Evolutionary conservation across 2,113 vertebrate species (phyloP).

Genomic region (Dicrurus megarhynchus): DNA sequence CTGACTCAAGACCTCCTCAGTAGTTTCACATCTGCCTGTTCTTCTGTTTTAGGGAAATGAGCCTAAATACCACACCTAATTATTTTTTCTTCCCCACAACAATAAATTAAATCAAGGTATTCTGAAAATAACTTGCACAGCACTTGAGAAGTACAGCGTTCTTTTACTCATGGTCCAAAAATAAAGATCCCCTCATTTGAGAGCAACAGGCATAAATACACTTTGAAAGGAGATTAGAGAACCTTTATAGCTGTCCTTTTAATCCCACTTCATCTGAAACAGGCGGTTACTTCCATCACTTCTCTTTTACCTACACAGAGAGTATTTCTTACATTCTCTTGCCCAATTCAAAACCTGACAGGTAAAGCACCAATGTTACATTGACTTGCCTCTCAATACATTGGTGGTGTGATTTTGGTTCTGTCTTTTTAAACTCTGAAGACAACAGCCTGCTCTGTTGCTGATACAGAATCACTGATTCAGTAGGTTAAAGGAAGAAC

Average conservation of each 20-base stretch:
- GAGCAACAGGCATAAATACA: background rate
- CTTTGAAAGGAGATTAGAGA: background rate
- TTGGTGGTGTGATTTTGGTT: rapidly evolving
- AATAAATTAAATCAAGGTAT: background rate
- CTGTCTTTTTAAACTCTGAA: background rate
- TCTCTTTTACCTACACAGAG: background rate
- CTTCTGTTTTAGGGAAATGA: background rate
- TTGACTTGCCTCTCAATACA: background rate
- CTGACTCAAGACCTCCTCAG: background rate
- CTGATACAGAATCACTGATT: background rate
- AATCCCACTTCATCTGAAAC: background rate
- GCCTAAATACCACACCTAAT: background rate
- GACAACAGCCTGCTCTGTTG: background rate
- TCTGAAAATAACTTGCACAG: background rate
- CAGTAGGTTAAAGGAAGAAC: background rate
- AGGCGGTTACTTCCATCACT: background rate
- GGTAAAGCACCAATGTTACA: background rate
- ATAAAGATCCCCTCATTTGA: background rate
- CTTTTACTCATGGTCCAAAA: background rate
- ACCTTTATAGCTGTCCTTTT: background rate
- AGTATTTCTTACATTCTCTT: background rate
- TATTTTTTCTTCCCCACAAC: background rate
- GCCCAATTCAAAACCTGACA: background rate
- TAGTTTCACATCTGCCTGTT: background rate
- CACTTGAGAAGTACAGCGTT: background rate